Evolutionary conservation across 2,113 vertebrate genomes (phyloP).

Genomic region (Hystrix brachyura): DNA sequence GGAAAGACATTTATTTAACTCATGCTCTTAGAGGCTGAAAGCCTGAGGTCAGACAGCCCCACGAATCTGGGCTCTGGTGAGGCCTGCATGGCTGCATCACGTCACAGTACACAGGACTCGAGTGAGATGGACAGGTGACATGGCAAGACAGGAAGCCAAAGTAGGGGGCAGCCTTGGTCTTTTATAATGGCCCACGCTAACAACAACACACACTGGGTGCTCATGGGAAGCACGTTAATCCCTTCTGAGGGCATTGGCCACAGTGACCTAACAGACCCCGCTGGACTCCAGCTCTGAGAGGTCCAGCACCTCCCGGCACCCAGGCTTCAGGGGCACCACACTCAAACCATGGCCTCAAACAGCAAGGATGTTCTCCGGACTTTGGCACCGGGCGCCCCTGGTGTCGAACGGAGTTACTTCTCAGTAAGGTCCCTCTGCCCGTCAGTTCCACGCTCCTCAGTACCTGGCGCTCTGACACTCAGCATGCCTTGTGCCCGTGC

Average conservation of each 20-base stretch:
- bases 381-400: neutral
- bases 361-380: neutral
- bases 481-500: neutral
- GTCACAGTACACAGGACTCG: neutral
- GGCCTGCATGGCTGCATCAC: neutral
- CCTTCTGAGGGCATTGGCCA: too few species aligned
- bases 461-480: neutral
- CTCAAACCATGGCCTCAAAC: neutral
- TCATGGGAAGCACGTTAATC: neutral
- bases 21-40: neutral
- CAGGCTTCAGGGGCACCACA: too few species aligned
- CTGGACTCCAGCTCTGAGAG: neutral
- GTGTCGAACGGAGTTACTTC: neutral
- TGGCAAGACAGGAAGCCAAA: neutral
- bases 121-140: neutral
- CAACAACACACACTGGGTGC: neutral
- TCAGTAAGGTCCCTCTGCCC: neutral
- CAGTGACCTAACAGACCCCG: neutral
- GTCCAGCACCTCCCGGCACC: neutral
- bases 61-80: neutral
- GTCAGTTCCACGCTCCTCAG: neutral
- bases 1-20: neutral
- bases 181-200: neutral
- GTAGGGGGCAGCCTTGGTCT: neutral
- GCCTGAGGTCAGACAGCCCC: neutral